Evolutionary conservation across 2,888 invertebrate species (phyloP).

Genomic region (Hirtodrosophila duncani): DNA sequence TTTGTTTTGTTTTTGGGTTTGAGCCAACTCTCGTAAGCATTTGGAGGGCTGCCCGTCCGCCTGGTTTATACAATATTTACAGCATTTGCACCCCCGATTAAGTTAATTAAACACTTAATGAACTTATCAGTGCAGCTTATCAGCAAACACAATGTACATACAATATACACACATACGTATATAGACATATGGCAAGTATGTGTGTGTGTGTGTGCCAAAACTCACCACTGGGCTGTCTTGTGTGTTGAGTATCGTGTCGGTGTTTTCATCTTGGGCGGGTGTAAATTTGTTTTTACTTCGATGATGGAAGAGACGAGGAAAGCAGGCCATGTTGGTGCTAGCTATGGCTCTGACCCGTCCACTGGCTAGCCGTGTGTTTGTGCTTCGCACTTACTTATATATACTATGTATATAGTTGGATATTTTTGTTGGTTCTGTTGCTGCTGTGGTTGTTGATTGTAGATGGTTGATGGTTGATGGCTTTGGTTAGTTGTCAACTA

Average conservation of each 20-base stretch:
- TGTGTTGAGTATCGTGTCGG: slow-evolving; percentile 70
- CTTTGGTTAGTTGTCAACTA: slow-evolving; percentile 30
- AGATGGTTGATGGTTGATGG: slow-evolving; percentile 8
- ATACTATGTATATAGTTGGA: too few relatives aligned
- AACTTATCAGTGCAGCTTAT: slow-evolving; percentile 57
- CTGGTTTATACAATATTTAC: slow-evolving; percentile 29
- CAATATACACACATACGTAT: slow-evolving; percentile 1
- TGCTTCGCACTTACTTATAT: too few relatives aligned
- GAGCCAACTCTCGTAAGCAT: slow-evolving; percentile 12
- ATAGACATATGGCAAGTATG: slow-evolving; percentile 2
- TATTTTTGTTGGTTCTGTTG: too few relatives aligned
- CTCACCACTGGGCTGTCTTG: slow-evolving; percentile 73
- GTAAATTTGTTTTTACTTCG: slow-evolving; percentile 72
- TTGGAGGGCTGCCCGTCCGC: neutral
- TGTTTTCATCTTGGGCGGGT: slow-evolving; percentile 70
- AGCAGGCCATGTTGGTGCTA: slow-evolving; percentile 66
- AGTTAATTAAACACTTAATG: slow-evolving; percentile 69
- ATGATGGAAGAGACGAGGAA: slow-evolving; percentile 67
- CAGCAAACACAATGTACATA: slow-evolving; percentile 6
- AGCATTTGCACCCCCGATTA: slow-evolving; percentile 36
- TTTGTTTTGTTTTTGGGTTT: slow-evolving; percentile 25
- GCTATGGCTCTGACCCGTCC: too few relatives aligned
- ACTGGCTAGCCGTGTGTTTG: slow-evolving; percentile 24
- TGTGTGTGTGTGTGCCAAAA: slow-evolving; percentile 23
- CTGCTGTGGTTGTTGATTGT: too few relatives aligned